Evolutionary conservation across 2,113 vertebrate species (phyloP).

Genomic region (Anser cygnoides): DNA sequence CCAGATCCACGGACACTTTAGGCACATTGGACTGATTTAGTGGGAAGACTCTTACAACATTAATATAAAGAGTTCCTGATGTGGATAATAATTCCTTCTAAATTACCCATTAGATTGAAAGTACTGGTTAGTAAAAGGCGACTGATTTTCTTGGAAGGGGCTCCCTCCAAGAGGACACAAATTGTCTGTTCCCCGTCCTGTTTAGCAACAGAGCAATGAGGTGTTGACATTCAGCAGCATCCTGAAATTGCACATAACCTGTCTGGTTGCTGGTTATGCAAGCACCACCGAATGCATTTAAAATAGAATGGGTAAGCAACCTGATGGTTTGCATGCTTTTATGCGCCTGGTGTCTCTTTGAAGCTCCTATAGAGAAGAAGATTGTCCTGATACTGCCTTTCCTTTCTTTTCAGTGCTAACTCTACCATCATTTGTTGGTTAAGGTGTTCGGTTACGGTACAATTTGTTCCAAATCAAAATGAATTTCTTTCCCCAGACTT

Average conservation of each 20-base stretch:
- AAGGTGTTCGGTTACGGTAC: neutral
- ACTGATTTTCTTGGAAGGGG: neutral
- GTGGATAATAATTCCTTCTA: neutral
- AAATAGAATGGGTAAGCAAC: neutral
- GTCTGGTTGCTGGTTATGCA: conserved; percentile 43
- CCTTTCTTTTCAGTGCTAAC: neutral
- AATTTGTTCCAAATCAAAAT: neutral
- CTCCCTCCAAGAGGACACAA: neutral
- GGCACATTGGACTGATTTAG: neutral
- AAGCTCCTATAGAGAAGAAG: neutral
- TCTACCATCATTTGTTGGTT: neutral
- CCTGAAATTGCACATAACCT: conserved; percentile 29
- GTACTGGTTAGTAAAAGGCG: neutral
- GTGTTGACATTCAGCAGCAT: neutral
- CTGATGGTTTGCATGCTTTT: conserved; percentile 36
- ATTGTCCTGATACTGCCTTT: neutral
- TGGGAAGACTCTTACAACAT: neutral
- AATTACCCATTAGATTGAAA: neutral
- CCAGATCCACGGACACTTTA: neutral
- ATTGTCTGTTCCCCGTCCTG: neutral
- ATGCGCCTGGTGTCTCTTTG: conserved; percentile 15
- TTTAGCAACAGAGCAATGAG: conserved; percentile 22
- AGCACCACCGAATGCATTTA: neutral
- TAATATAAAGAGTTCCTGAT: neutral
- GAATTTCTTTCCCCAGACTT: neutral